phyloP scores from a whole-genome alignment of 2,888 invertebrate genomes.

The Tipula helvola region DNA sequence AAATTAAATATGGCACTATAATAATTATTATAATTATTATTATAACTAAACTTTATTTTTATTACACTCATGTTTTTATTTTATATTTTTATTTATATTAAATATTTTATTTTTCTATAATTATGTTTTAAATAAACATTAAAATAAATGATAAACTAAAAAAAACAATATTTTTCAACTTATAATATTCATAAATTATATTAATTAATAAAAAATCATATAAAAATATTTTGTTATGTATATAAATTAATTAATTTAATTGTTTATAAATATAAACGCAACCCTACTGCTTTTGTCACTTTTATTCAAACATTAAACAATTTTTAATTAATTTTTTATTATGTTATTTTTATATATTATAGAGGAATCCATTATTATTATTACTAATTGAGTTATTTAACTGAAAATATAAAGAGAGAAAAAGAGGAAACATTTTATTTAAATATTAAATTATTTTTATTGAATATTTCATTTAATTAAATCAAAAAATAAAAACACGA shows the following conservation, averaged over 20 bases:
- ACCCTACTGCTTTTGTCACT: neutral
- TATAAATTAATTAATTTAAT: neutral
- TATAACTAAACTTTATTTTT: neutral
- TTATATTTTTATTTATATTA: neutral
- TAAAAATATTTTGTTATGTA: neutral
- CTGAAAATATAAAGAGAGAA: neutral
- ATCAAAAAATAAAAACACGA: neutral
- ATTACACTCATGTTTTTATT: constrained; percentile 5
- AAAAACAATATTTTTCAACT: neutral
- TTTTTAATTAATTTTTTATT: neutral
- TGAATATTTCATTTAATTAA: neutral
- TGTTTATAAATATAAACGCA: neutral
- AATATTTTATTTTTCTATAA: neutral
- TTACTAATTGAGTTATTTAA: neutral
- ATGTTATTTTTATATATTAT: neutral
- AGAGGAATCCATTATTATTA: neutral
- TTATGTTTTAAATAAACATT: neutral
- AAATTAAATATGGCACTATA: neutral
- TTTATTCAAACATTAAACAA: neutral
- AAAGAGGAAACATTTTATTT: neutral
- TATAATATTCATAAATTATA: neutral
- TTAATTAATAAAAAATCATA: neutral
- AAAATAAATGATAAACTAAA: neutral
- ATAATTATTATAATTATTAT: neutral
- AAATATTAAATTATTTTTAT: neutral